Percentiles rank a stretch among this genome's conserved stretches.
These are phyloP conservation scores for Leptura quadrifasciata DNA, from an alignment of 2,888 invertebrate species.

Conservation along the genomic window DNA sequence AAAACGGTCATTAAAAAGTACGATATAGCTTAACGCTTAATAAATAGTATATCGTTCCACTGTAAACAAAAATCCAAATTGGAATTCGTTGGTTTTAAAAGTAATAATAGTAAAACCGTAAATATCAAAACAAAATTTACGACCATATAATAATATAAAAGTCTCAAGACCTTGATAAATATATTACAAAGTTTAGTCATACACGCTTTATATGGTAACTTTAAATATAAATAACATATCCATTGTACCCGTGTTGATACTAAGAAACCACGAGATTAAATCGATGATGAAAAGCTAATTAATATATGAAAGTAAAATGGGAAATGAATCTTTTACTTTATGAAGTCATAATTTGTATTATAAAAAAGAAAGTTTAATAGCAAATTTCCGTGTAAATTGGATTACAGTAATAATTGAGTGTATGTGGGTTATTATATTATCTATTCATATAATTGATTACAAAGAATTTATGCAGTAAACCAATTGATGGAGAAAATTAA, in stretches of 20 bases:
- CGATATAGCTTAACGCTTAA: background rate
- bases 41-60: background rate
- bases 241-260: background rate
- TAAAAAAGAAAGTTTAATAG: background rate
- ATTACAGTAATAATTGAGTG: background rate
- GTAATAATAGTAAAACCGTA: constrained; percentile 16
- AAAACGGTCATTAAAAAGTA: too few species aligned
- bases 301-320: background rate
- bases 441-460: too few species aligned
- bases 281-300: background rate
- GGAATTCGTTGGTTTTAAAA: constrained; percentile 4
- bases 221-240: constrained; percentile 9
- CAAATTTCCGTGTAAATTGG: background rate
- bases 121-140: constrained; percentile 33
- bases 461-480: background rate
- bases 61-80: constrained; percentile 2
- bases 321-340: background rate
- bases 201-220: constrained; percentile 12
- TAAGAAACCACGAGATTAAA: background rate
- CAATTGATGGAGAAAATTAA: background rate
- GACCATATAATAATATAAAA: constrained; percentile 20
- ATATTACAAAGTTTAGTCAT: constrained; percentile 19
- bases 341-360: background rate
- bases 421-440: too few species aligned
- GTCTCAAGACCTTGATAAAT: constrained; percentile 13